These are phyloP conservation scores for Otolemur garnettii DNA, from an alignment of 2,113 vertebrate species.

Conservation along the genomic window DNA sequence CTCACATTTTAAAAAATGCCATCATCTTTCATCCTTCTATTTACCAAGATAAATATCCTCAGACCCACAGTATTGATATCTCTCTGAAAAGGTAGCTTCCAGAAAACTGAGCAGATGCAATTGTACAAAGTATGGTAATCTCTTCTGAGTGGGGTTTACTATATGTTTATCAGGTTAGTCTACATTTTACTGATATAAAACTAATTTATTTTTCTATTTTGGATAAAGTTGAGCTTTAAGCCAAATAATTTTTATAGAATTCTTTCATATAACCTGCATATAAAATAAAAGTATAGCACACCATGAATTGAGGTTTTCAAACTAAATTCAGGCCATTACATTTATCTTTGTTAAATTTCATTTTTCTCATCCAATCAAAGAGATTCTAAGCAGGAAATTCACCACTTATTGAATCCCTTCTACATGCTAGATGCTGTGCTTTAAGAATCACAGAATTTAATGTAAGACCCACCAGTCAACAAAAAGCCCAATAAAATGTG, in stretches of 20 bases:
- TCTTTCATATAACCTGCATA: neutral
- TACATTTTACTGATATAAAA: neutral
- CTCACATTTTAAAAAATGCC: neutral
- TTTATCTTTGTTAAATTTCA: constrained; percentile 21
- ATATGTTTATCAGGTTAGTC: neutral
- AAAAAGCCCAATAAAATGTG: neutral
- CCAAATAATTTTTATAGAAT: neutral
- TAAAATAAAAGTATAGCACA: neutral
- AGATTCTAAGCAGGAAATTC: neutral
- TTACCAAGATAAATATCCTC: neutral
- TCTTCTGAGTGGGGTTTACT: neutral
- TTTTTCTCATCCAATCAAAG: neutral
- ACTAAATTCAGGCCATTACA: neutral
- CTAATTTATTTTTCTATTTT: neutral
- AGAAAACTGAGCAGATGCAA: neutral
- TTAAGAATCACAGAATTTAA: constrained; percentile 2
- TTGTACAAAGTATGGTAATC: neutral
- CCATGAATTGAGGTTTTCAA: neutral
- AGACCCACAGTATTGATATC: neutral
- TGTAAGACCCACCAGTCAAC: neutral
- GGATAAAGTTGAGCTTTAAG: neutral
- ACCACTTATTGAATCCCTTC: neutral
- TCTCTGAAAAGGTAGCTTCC: constrained; percentile 9
- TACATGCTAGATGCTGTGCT: neutral
- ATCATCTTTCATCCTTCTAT: neutral